Evolutionary conservation across 1,140 invertebrate species (phyloP).

Genomic region (Polypedilum vanderplanki): DNA sequence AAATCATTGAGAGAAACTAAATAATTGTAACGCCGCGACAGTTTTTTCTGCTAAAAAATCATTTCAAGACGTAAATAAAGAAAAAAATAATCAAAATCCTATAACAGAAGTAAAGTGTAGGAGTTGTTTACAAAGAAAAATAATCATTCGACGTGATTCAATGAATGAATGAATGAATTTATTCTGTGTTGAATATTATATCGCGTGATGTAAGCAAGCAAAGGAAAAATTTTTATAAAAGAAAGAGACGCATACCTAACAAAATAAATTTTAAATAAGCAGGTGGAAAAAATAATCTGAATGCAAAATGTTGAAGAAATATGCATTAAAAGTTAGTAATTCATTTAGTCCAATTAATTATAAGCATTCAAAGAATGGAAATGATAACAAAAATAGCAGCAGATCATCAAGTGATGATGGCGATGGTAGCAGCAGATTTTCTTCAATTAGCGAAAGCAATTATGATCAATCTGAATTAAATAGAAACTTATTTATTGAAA

Average conservation of each 20-base stretch:
- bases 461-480: not conserved
- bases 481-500: conserved; percentile 24
- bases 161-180: not conserved
- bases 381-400: not conserved
- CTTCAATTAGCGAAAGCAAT: not conserved
- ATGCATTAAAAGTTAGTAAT: conserved; percentile 29
- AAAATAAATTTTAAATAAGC: not conserved
- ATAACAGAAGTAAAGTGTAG: not conserved
- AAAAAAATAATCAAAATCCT: not conserved
- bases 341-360: conserved; percentile 30
- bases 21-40: not conserved
- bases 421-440: not conserved
- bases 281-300: not conserved
- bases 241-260: not conserved
- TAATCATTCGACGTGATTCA: not conserved
- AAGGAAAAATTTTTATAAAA: not conserved
- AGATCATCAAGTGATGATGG: conserved; percentile 21
- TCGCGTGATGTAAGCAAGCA: not conserved
- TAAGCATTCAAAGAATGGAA: not conserved
- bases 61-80: not conserved
- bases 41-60: not conserved
- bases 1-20: not conserved
- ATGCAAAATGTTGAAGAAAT: conserved; percentile 31
- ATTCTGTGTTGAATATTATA: too few species aligned
- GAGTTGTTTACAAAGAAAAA: not conserved